phyloP scores from a whole-genome alignment of 53 echinoderm and acorn worm species.

The Pentamera pediparva region DNA sequence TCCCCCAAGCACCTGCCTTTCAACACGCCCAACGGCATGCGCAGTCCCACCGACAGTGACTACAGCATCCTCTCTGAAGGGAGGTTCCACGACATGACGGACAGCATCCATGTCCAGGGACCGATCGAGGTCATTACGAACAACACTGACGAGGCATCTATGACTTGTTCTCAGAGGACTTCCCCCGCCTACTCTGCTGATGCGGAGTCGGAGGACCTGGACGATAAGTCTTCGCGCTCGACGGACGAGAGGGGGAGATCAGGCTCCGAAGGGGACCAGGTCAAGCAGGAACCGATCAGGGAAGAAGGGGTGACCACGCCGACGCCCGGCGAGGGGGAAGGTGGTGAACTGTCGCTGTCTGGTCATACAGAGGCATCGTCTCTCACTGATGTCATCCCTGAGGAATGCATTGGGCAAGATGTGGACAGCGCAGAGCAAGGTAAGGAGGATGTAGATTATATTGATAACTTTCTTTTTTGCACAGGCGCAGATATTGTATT shows the following conservation, averaged over 20 bases:
- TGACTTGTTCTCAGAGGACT: slow-evolving; percentile 60
- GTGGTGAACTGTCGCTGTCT: slow-evolving; percentile 8
- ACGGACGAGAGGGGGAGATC: slow-evolving; percentile 45
- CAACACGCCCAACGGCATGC: slow-evolving; percentile 85
- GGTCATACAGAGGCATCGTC: slow-evolving; percentile 28
- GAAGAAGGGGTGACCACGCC: slow-evolving; percentile 69
- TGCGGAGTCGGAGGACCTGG: slow-evolving; percentile 88
- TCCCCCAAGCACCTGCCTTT: slow-evolving; percentile 92
- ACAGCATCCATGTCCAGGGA: slow-evolving; percentile 47
- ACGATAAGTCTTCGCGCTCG: slow-evolving; percentile 64
- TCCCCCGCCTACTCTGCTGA: slow-evolving; percentile 93
- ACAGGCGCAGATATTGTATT: too few relatives aligned
- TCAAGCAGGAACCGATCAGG: slow-evolving; percentile 33
- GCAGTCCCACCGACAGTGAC: slow-evolving; percentile 96
- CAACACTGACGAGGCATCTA: slow-evolving; percentile 54
- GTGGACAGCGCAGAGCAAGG: not conserved
- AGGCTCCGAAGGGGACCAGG: slow-evolving; percentile 41
- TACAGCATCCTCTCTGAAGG: slow-evolving; percentile 96
- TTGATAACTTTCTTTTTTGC: too few relatives aligned
- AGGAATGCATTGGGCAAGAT: slow-evolving; percentile 5
- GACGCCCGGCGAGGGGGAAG: slow-evolving; percentile 45
- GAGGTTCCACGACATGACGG: slow-evolving; percentile 67
- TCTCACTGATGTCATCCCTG: slow-evolving; percentile 22
- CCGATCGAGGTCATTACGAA: slow-evolving; percentile 55
- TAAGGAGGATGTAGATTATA: not conserved